Conservation (phyloP, 2,113 vertebrate species). For the Phylloscopus trochilus region DNA sequence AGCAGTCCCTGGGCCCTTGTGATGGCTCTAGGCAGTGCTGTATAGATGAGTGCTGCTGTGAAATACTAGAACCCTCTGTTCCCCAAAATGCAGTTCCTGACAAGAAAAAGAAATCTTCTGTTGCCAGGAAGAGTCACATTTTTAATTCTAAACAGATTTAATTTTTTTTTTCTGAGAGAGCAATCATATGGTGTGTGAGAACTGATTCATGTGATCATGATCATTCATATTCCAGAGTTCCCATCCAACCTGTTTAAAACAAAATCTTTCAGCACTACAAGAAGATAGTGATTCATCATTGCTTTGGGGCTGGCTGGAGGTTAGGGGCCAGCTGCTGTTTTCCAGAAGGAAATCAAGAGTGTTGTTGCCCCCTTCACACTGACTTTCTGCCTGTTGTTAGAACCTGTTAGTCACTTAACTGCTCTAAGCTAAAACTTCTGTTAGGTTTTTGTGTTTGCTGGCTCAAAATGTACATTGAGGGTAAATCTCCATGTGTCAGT, state of each 20-base stretch:
- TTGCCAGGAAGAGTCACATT: background rate
- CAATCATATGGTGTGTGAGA: background rate
- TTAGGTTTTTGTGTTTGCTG: background rate
- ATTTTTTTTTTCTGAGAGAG: background rate
- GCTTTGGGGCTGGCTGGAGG: background rate
- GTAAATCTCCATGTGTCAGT: background rate
- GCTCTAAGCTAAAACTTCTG: background rate
- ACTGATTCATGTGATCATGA: background rate
- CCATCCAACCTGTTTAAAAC: background rate
- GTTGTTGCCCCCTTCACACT: background rate
- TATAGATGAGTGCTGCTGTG: background rate
- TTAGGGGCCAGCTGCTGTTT: background rate
- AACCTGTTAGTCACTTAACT: background rate
- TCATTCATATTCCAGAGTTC: background rate
- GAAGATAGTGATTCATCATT: background rate
- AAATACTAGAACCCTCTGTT: background rate
- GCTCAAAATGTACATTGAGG: background rate
- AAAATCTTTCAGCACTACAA: background rate
- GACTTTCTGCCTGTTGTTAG: background rate
- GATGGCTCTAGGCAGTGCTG: background rate
- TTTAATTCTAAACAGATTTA: background rate
- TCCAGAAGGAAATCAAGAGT: background rate
- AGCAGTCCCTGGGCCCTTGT: background rate
- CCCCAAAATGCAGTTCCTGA: background rate
- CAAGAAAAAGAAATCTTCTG: background rate